A percentile compares a stretch with the other conserved stretches of the same genome.
These are phyloP conservation scores for Donacobius atricapilla DNA, from an alignment of 2,113 vertebrate species.

Conservation along the genomic window DNA sequence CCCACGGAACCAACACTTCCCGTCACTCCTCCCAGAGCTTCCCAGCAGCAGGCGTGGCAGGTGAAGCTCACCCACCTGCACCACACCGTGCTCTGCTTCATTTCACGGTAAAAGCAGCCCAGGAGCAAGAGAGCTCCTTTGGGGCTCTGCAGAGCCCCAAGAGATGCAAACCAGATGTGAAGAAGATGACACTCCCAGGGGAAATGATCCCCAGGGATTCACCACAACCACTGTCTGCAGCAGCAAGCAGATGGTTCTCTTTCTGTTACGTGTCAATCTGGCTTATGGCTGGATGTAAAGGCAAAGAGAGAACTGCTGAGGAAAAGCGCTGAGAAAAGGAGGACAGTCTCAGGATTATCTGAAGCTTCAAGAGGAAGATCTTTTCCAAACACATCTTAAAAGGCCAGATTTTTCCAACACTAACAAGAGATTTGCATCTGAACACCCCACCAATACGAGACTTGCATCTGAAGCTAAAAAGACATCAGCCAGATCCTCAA, in stretches of 20 bases:
- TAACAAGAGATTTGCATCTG: neutral
- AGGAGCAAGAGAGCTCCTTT: neutral
- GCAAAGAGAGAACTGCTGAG: neutral
- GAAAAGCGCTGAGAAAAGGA: neutral
- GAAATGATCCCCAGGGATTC: neutral
- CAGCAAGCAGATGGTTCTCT: neutral
- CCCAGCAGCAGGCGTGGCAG: neutral
- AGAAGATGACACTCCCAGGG: neutral
- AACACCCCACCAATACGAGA: neutral
- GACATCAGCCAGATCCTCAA: neutral
- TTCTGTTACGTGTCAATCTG: neutral
- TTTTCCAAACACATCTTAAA: neutral
- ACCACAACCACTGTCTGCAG: neutral
- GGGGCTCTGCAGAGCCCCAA: neutral
- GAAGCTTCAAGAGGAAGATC: slow-evolving; percentile 8
- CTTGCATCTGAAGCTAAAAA: neutral
- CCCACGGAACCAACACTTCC: neutral
- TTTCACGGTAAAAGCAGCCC: neutral
- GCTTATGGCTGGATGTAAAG: neutral
- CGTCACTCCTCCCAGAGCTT: neutral
- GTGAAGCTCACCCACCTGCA: neutral
- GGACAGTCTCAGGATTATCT: neutral
- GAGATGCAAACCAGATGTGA: neutral
- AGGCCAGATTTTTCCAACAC: neutral
- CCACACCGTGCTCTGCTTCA: neutral